These are phyloP conservation scores for Chunga burmeisteri DNA, from an alignment of 2,113 vertebrate genomes.

Conservation along the genomic window DNA sequence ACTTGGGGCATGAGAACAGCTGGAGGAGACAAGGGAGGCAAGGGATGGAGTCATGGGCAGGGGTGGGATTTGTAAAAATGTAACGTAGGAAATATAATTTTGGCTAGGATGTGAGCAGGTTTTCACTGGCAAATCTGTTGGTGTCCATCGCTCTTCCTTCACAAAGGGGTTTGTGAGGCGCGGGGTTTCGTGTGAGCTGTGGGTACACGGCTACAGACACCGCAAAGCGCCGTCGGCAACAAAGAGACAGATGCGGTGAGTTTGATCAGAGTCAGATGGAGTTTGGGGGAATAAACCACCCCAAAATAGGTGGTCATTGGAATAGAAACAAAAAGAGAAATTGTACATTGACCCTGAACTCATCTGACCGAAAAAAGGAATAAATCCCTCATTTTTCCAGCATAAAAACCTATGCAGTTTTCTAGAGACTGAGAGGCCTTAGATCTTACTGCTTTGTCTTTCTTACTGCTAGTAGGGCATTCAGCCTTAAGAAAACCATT, in stretches of 20 bases:
- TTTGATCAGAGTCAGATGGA: conserved; percentile 8
- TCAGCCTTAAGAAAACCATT: conserved; percentile 58
- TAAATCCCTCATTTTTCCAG: conserved; percentile 66
- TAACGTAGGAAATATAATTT: neutral
- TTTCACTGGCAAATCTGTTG: neutral
- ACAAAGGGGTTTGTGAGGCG: neutral
- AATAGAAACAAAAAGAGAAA: conserved; percentile 67
- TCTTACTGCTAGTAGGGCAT: conserved; percentile 40
- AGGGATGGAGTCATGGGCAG: neutral
- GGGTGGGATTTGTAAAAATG: neutral
- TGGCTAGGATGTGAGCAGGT: neutral
- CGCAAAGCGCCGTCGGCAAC: neutral
- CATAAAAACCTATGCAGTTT: conserved; percentile 56
- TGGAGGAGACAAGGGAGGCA: neutral
- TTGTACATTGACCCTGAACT: conserved; percentile 62
- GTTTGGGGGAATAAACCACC: conserved; percentile 40
- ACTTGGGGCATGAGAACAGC: neutral
- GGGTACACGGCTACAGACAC: neutral
- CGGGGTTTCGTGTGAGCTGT: neutral
- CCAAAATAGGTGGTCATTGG: conserved; percentile 42
- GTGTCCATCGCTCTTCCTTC: neutral
- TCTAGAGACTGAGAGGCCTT: conserved; percentile 45
- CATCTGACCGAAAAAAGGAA: neutral
- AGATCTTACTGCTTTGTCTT: conserved; percentile 66
- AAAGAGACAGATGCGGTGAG: neutral